phyloP scores from a whole-genome alignment of 1,140 invertebrate species.

The Lordiphosa stackelbergi region DNA sequence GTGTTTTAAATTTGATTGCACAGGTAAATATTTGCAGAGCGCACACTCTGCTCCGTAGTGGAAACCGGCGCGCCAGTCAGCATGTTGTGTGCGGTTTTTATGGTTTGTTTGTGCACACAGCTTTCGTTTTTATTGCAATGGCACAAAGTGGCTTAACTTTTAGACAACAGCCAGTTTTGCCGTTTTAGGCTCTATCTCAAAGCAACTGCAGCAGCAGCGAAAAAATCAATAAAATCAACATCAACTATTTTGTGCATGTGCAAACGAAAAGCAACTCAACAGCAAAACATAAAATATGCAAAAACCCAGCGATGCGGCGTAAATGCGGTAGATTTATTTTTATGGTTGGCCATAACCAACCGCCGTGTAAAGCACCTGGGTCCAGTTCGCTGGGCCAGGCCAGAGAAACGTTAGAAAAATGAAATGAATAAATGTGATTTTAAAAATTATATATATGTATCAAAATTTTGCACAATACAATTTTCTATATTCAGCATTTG shows the following conservation, averaged over 20 bases:
- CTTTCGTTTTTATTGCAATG: constrained; percentile 54
- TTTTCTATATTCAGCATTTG: too few species aligned
- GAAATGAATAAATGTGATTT: too few species aligned
- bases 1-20: constrained; percentile 70
- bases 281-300: constrained; percentile 64
- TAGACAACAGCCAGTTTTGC: constrained; percentile 31
- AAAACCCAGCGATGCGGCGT: constrained; percentile 61
- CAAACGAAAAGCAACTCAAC: constrained; percentile 39
- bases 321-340: constrained; percentile 73
- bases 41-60: constrained; percentile 2
- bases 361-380: constrained; percentile 39
- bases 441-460: too few species aligned
- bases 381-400: constrained; percentile 19
- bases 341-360: constrained; percentile 47
- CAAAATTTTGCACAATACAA: too few species aligned
- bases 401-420: constrained; percentile 12
- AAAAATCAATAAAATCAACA: constrained; percentile 72
- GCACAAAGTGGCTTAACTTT: constrained; percentile 68
- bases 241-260: constrained; percentile 47
- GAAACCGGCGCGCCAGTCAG: constrained; percentile 2
- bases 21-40: constrained; percentile 61
- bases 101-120: constrained; percentile 62
- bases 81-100: constrained; percentile 64
- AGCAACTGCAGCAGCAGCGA: constrained; percentile 28
- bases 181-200: constrained; percentile 57